phyloP scores from a whole-genome alignment of 2,797 vertebrate species.

The Myoxocephalus aenaeus region DNA sequence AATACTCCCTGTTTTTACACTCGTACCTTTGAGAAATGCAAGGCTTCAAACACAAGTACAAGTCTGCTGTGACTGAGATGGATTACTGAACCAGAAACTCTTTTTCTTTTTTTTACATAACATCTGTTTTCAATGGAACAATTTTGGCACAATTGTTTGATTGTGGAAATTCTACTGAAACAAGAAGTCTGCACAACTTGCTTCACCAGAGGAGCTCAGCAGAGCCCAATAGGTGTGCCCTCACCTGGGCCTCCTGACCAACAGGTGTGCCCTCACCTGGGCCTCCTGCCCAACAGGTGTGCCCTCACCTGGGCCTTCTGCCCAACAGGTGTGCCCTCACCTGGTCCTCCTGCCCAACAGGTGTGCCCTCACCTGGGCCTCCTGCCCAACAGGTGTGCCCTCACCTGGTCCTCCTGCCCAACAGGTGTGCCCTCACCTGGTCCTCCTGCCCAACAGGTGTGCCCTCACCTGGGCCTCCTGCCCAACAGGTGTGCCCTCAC shows the following conservation, averaged over 20 bases:
- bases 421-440: slow-evolving; percentile 52
- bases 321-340: not conserved
- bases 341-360: slow-evolving; percentile 38
- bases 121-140: slow-evolving; percentile 19
- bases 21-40: slow-evolving; percentile 31
- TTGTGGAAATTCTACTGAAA: not conserved
- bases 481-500: no score
- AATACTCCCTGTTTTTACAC: slow-evolving; percentile 33
- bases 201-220: not conserved
- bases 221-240: not conserved
- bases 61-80: slow-evolving; percentile 18
- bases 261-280: slow-evolving; percentile 6
- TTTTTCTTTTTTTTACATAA: slow-evolving; percentile 17
- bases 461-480: slow-evolving; percentile 54
- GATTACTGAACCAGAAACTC: not conserved
- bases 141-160: not conserved
- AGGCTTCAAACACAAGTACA: slow-evolving; percentile 10
- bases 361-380: slow-evolving; percentile 58
- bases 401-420: slow-evolving; percentile 39
- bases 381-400: not conserved
- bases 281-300: slow-evolving; percentile 42
- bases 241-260: slow-evolving; percentile 13
- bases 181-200: not conserved
- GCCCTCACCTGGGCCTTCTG: slow-evolving; percentile 52
- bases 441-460: slow-evolving; percentile 55